These are phyloP conservation scores for Biston stratarius DNA, from an alignment of 2,888 invertebrate species.

Conservation along the genomic window DNA sequence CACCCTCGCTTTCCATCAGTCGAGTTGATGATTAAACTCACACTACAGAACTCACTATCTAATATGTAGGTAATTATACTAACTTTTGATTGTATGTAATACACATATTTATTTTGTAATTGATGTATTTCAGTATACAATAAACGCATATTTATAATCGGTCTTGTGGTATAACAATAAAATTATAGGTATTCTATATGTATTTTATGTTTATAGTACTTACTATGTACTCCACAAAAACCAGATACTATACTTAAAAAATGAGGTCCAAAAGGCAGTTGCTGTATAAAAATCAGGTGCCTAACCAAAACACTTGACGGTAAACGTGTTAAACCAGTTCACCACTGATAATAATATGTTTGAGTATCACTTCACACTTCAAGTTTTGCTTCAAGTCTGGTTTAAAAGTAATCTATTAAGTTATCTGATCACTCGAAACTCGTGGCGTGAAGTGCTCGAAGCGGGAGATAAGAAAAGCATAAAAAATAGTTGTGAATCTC, in stretches of 20 bases:
- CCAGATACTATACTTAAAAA: constrained; percentile 5
- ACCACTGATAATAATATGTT: constrained; percentile 46
- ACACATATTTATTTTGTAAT: too few relatives aligned
- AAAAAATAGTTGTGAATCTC: constrained; percentile 40
- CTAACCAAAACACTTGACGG: constrained; percentile 43
- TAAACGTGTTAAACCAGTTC: constrained; percentile 42
- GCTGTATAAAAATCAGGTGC: constrained; percentile 46
- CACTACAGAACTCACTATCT: too few relatives aligned
- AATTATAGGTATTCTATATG: too few relatives aligned
- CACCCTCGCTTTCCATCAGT: too few relatives aligned
- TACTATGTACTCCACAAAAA: neutral
- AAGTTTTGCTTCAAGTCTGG: constrained; percentile 43
- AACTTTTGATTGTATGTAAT: too few relatives aligned
- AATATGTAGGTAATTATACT: too few relatives aligned
- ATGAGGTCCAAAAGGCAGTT: constrained; percentile 16
- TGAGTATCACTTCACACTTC: constrained; percentile 50
- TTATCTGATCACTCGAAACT: constrained; percentile 60
- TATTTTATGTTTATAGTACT: too few relatives aligned
- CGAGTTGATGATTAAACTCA: too few relatives aligned
- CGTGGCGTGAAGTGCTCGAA: constrained; percentile 53
- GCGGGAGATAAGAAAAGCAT: constrained; percentile 34
- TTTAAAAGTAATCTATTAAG: constrained; percentile 55
- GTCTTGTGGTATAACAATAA: too few relatives aligned
- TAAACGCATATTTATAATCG: too few relatives aligned
- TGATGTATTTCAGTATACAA: too few relatives aligned